Base-by-base conservation (phyloP, 2,797 vertebrate genomes). In the Ctenochaetus hawaiiensis region DNA sequence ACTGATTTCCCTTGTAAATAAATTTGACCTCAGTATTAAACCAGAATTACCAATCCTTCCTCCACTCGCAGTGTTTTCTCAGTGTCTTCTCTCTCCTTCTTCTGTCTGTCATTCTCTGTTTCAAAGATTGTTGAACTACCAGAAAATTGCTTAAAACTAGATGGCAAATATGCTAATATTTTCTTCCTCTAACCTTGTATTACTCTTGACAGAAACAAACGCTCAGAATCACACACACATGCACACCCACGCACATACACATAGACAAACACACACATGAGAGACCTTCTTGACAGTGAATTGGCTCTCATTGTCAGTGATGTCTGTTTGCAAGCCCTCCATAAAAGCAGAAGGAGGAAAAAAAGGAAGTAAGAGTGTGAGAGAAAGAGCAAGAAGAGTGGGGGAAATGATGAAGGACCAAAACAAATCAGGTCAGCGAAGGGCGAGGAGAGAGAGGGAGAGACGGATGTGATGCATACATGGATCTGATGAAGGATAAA, bases 11-110 rank as follows among this genome's bases (percentile, higher is more conserved):
- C 64, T 49, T 72, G 77, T 60, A 86, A 86, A 87, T 84, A 81
- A 86, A 84, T 78, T 75, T 86, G 86, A 91, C 85, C 84, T 70
- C 48, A 62, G 57, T 72, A 81, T 81, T 69, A 77, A 78, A 48
- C 58, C 16, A 23, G 73, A 86, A 51, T 41, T 41, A 41, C 39
- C 78, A 79, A 89, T 87, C 39, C 66, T 43, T 65, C 47, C 57
- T 68, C 44, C 52, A 44, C 41, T 78, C 65, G 37, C 49, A 56
- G 30, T 61, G 49, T n/a, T 69, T 9, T 41, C 41, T 51, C 39
- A 34, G 9, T 41, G 37, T 60, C 52, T 37, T 2, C 34, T 49
- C 16, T 53, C 54, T 64, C 66, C 18, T 67, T 77, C 63, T 53
- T 77, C 63, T 53, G 39, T 58, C 48, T 75, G 51, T 77, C 77